Evolutionary conservation across 2,888 invertebrate genomes (phyloP).

Genomic region (Caenorhabditis auriculariae): DNA sequence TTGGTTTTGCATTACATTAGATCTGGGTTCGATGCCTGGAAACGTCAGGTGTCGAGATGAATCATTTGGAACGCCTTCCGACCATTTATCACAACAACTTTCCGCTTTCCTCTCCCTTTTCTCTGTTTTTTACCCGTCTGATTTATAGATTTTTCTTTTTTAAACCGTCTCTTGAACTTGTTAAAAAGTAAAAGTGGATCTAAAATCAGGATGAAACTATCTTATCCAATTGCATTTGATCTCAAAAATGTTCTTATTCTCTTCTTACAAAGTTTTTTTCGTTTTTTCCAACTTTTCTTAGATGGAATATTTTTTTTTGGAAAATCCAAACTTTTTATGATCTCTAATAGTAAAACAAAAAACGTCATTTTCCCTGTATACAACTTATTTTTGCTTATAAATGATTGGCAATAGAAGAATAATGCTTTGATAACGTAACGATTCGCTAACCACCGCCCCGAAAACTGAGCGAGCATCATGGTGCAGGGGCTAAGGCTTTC

Average conservation of each 20-base stretch:
- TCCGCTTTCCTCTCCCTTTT: neutral
- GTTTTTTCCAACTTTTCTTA: neutral
- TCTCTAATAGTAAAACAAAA: slow-evolving; percentile 1
- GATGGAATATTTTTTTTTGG: neutral
- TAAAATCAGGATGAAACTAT: too few species aligned
- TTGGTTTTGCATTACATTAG: too few species aligned
- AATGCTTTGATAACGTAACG: too few species aligned
- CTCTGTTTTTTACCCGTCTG: neutral
- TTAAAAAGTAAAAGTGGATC: too few species aligned
- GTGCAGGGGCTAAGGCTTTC: too few species aligned
- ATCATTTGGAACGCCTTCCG: too few species aligned
- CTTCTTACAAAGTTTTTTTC: neutral
- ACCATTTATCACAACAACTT: too few species aligned
- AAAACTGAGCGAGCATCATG: too few species aligned
- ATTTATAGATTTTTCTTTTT: neutral
- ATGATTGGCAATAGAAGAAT: too few species aligned
- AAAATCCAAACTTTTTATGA: neutral
- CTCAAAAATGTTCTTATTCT: neutral
- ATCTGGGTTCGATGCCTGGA: too few species aligned
- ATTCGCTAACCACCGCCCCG: too few species aligned
- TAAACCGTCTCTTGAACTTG: neutral
- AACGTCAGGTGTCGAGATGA: too few species aligned
- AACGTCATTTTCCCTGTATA: neutral
- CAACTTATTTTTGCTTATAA: neutral
- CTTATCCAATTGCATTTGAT: neutral